Conservation (phyloP, 2,888 invertebrate species). For the Machimus atricapillus region DNA sequence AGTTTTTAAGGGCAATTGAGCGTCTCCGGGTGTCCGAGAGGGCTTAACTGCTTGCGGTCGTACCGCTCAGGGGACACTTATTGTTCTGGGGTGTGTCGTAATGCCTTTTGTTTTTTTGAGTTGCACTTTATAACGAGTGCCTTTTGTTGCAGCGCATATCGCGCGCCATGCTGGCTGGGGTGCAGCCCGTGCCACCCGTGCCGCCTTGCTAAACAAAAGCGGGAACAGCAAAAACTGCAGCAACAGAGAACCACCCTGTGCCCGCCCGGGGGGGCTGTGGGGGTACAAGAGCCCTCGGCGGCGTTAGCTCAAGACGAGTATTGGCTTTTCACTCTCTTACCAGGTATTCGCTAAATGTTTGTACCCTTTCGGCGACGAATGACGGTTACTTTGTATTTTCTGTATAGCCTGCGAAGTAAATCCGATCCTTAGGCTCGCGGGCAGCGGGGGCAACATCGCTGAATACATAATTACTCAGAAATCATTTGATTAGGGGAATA, state of each 20-base stretch:
- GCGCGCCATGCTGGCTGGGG: background rate
- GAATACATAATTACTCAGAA: conserved; percentile 30
- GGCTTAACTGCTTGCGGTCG: background rate
- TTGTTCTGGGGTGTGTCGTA: background rate
- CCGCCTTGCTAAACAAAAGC: background rate
- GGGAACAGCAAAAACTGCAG: background rate
- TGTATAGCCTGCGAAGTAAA: background rate
- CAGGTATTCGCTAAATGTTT: background rate
- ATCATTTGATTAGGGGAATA: conserved; percentile 23
- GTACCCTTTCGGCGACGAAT: background rate
- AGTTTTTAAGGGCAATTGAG: conserved; percentile 26
- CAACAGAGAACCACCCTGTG: background rate
- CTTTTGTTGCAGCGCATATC: background rate
- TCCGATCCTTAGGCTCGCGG: background rate
- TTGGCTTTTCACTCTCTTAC: background rate
- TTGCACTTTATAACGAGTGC: conserved; percentile 4
- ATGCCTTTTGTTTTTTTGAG: conserved; percentile 6
- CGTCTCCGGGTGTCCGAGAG: conserved; percentile 2
- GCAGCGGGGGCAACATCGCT: background rate
- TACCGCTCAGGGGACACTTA: background rate
- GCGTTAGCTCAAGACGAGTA: background rate
- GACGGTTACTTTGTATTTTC: background rate
- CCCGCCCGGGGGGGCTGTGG: background rate
- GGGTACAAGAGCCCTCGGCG: background rate
- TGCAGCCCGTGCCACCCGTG: background rate